Evolutionary conservation across 2,888 invertebrate species (phyloP), one percentile per base, ranked within the genome.

Genomic region (Pardosa pseudoannulata): DNA sequence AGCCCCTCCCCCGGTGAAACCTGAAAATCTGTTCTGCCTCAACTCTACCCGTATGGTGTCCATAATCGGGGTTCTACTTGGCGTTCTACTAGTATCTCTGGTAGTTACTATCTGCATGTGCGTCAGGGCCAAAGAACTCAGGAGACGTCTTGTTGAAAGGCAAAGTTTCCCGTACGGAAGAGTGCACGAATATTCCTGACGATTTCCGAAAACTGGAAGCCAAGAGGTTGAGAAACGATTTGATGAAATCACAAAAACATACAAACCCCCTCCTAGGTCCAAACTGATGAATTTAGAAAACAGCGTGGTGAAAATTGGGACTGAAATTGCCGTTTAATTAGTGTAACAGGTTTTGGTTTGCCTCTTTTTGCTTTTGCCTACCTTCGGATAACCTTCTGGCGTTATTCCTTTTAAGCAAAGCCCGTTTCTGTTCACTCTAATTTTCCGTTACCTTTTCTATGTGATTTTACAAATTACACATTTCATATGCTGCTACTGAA

Each of bases 41-140:
- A 95, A 95, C 11, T 94, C 95, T 19, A 95, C 95, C 7, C 95
- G 95, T 92, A 93, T 96, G 93, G 95, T 95, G 13, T 92, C 95
- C 72, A 94, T 95, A 0, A 95, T 96, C 90, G 95, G 95, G 90
- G 92, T 95, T 0, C 91, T 95, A 89, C 95, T 95, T 5, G 91
- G 95, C 6, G 94, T 96, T 88, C 95, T 96, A 91, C 92, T 96
- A 0, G 93, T 94, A 79, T 95, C 95, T 7, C 94, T 95, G 70
- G 88, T 90, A 39, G 88, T 89, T 29, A 89, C 90, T 68, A 88
- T 90, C 72, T 89, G 89, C 81, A 89, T 89, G 70, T 90, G 89
- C 68, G 88, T 90, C 41, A 76, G 82, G n/a, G 82, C 88, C 1
- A 64, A 87, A 19, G 81, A 88, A 32, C 73, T 88, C n/a, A 29